Conservation (phyloP, 2,888 invertebrate species). For the Cryptocephalus primarius region DNA sequence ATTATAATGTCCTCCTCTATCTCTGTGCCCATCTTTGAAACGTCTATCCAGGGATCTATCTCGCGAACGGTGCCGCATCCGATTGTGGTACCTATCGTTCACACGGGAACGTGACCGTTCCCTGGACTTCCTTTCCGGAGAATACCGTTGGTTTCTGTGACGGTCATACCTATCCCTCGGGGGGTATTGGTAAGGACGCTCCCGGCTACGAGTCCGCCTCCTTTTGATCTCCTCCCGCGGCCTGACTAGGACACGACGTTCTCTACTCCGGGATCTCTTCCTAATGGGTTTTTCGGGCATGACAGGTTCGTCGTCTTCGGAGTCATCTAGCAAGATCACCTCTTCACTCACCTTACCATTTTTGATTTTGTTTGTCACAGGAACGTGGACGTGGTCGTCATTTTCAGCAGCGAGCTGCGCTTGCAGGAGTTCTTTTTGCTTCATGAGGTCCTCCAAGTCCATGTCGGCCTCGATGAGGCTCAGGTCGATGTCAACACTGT, state of each 20-base stretch:
- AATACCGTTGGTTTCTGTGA: no score
- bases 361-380: constrained; percentile 16
- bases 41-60: constrained; percentile 26
- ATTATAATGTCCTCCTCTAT: constrained; percentile 4
- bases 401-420: constrained; percentile 68
- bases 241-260: constrained; percentile 33
- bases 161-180: no score
- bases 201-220: constrained; percentile 4
- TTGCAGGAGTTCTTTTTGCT: constrained; percentile 74
- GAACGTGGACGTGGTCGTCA: constrained; percentile 35
- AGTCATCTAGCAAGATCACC: constrained; percentile 54
- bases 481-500: constrained; percentile 58
- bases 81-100: constrained; percentile 11
- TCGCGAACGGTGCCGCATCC: constrained; percentile 21
- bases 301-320: constrained; percentile 37
- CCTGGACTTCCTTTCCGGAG: constrained; percentile 10
- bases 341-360: constrained; percentile 39
- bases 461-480: constrained; percentile 74
- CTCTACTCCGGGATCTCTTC: constrained; percentile 35
- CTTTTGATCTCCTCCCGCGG: constrained; percentile 15
- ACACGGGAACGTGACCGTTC: constrained; percentile 15
- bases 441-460: constrained; percentile 81
- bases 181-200: constrained; percentile 6
- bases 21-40: constrained; percentile 25
- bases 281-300: constrained; percentile 3